A percentile compares a stretch with the other conserved stretches of the same genome.
Evolutionary conservation across 2,113 vertebrate genomes (phyloP).

Genomic region (Opisthocomus hoazin): DNA sequence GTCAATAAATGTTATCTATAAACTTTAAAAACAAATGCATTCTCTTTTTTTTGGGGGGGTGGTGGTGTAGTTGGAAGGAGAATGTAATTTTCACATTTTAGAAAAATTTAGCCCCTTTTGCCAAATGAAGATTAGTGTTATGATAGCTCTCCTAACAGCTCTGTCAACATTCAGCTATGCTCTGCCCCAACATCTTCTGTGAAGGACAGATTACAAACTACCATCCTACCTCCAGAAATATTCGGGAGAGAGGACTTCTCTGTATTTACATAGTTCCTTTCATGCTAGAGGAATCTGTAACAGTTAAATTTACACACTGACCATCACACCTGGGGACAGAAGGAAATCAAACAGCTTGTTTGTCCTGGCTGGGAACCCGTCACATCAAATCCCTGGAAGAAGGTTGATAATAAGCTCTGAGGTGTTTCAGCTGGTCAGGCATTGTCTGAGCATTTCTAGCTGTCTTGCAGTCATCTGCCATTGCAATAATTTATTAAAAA

Average conservation of each 20-base stretch:
- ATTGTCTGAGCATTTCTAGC: background rate
- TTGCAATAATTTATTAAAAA: background rate
- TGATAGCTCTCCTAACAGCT: fast-evolving
- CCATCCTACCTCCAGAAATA: background rate
- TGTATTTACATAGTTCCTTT: background rate
- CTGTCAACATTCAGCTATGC: background rate
- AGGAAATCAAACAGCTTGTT: background rate
- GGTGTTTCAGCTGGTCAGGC: background rate
- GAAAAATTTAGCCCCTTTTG: background rate
- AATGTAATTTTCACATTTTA: background rate
- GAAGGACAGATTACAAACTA: no score
- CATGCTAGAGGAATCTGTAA: background rate
- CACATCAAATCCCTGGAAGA: background rate
- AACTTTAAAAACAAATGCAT: background rate
- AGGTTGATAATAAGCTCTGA: background rate
- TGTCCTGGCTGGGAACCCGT: background rate
- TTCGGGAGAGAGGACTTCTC: no score
- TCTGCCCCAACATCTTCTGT: background rate
- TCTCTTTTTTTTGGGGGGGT: background rate
- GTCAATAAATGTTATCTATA: no score
- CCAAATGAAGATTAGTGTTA: background rate
- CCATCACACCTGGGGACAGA: background rate
- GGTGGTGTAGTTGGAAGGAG: no score
- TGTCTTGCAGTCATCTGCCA: background rate
- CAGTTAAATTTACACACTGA: background rate